phyloP scores from a whole-genome alignment of 2,797 vertebrate species.

The Ptychobarbus kaznakovi region DNA sequence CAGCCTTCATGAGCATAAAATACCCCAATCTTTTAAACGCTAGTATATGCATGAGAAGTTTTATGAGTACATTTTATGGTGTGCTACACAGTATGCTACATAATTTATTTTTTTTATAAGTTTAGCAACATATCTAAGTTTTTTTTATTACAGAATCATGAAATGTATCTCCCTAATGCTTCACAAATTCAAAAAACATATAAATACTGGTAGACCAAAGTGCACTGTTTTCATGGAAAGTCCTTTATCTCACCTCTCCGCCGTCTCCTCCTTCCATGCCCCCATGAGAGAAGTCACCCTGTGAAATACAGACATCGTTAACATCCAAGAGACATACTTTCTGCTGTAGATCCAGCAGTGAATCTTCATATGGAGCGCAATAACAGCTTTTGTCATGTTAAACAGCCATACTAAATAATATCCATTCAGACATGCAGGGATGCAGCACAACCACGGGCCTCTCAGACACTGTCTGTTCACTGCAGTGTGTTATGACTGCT shows the following conservation, averaged over 20 bases:
- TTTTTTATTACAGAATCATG: neutral
- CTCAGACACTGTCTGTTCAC: slow-evolving; percentile 28
- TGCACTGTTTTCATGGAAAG: neutral
- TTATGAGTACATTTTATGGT: neutral
- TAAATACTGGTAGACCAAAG: neutral
- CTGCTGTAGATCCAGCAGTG: neutral
- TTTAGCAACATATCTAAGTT: neutral
- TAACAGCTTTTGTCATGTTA: slow-evolving; percentile 18
- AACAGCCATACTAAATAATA: slow-evolving; percentile 19
- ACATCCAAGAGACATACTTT: neutral
- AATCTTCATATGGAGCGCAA: slow-evolving; percentile 18
- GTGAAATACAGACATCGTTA: slow-evolving; percentile 47
- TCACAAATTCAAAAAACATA: neutral
- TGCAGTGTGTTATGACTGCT: slow-evolving; percentile 25
- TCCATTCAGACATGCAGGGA: slow-evolving; percentile 52
- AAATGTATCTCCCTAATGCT: neutral
- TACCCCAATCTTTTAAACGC: neutral
- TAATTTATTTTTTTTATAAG: neutral
- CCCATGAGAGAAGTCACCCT: slow-evolving; percentile 78
- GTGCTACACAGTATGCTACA: neutral
- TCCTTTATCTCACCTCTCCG: slow-evolving; percentile 74
- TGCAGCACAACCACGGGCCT: slow-evolving; percentile 34
- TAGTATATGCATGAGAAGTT: neutral
- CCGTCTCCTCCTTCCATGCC: slow-evolving; percentile 82
- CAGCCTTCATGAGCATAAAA: neutral